phyloP scores from a whole-genome alignment of 2,113 vertebrate genomes.

The Corythornis vintsioides region DNA sequence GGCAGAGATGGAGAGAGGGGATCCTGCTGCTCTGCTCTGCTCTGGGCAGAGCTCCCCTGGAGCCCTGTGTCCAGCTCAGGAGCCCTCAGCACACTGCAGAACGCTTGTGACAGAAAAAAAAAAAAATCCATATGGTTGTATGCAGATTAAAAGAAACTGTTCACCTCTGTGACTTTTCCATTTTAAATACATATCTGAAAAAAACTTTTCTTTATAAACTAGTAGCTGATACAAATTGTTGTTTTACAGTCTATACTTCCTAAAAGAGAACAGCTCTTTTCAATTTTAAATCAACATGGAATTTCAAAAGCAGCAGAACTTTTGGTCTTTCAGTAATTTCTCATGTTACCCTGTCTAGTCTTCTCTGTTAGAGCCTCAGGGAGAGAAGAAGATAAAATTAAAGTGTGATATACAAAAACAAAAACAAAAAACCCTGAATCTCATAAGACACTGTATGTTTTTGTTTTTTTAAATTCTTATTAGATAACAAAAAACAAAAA shows the following conservation, averaged over 20 bases:
- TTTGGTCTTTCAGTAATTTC: not conserved
- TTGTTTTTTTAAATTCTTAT: not conserved
- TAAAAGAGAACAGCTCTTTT: not conserved
- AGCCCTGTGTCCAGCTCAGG: too few relatives aligned
- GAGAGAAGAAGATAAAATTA: constrained; percentile 4
- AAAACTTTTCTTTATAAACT: not conserved
- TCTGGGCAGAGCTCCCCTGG: too few relatives aligned
- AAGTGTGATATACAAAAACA: not conserved
- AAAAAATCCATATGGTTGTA: not conserved
- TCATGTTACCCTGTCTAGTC: not conserved
- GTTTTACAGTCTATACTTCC: not conserved
- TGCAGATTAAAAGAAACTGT: not conserved
- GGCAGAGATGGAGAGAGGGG: too few relatives aligned
- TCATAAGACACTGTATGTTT: too few relatives aligned
- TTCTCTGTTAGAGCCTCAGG: not conserved
- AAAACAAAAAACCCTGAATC: too few relatives aligned
- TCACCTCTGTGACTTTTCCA: not conserved
- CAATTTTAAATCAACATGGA: not conserved
- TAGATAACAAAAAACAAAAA: not conserved
- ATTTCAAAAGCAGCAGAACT: not conserved
- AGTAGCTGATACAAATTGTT: not conserved
- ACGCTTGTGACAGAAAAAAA: not conserved
- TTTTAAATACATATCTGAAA: not conserved
- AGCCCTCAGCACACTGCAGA: too few relatives aligned
- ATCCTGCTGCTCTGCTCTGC: too few relatives aligned